Conservation (phyloP, 2,888 invertebrate species). For the Lissonota sp. region DNA sequence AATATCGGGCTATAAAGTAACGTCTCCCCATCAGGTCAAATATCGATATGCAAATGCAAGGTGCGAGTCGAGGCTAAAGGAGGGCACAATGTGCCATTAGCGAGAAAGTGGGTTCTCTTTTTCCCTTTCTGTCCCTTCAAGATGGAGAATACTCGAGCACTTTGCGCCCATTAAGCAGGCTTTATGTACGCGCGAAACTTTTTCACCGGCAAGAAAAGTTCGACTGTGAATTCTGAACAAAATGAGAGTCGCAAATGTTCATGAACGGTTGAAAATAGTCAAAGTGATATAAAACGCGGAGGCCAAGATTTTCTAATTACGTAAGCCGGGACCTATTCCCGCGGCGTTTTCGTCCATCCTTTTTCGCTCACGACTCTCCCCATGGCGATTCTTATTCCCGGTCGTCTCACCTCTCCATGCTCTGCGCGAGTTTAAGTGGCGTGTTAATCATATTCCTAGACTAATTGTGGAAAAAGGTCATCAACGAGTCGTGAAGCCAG, state of each 20-base stretch:
- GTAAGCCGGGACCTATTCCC: neutral
- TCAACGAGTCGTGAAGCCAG: conserved; percentile 42
- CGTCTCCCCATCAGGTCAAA: conserved; percentile 11
- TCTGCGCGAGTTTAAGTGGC: conserved; percentile 18
- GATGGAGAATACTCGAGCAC: conserved; percentile 16
- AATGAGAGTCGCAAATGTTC: conserved; percentile 13
- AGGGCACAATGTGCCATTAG: conserved; percentile 42
- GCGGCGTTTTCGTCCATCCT: neutral
- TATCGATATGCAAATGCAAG: conserved; percentile 52
- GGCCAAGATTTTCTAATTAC: neutral
- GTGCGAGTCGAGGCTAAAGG: conserved; percentile 1
- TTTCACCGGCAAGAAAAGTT: conserved; percentile 21
- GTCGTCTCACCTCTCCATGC: conserved; percentile 2
- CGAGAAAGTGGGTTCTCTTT: conserved; percentile 14
- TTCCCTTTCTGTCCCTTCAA: neutral
- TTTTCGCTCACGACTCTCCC: neutral
- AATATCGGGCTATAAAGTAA: neutral
- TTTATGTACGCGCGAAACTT: conserved; percentile 22
- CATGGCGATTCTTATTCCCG: conserved; percentile 1
- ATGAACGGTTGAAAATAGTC: conserved; percentile 13
- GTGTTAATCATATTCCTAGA: conserved; percentile 40
- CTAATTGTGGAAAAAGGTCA: conserved; percentile 56
- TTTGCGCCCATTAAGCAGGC: conserved; percentile 32
- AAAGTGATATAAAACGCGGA: conserved; percentile 20
- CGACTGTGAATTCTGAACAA: neutral